phyloP scores from a whole-genome alignment of 1,140 invertebrate species.

The Lordiphosa collinella region DNA sequence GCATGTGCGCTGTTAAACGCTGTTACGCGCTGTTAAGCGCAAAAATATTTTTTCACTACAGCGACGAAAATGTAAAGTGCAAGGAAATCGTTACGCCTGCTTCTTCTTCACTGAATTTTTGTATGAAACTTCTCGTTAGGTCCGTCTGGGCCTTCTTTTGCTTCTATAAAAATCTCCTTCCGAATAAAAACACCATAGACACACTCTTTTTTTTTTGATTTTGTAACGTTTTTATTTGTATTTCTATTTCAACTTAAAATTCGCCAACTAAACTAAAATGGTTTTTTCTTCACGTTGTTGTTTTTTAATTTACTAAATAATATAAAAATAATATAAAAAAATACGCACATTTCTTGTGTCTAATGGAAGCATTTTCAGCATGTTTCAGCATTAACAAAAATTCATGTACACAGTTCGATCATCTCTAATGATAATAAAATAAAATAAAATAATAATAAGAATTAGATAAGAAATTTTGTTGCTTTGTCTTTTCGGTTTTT shows the following conservation, averaged over 20 bases:
- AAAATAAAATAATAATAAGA: neutral
- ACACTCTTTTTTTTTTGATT: conserved; percentile 55
- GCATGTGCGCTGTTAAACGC: too few relatives aligned
- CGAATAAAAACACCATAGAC: neutral
- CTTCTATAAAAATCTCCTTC: too few relatives aligned
- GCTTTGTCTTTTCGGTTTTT: conserved; percentile 56
- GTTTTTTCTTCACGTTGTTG: conserved; percentile 40
- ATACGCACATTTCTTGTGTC: conserved; percentile 61
- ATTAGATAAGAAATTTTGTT: conserved; percentile 7
- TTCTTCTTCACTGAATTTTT: too few relatives aligned
- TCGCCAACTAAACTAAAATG: conserved; percentile 61
- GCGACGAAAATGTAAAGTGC: too few relatives aligned
- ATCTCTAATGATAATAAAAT: conserved; percentile 11
- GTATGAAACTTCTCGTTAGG: too few relatives aligned
- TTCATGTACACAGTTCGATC: conserved; percentile 63
- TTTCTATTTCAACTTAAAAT: conserved; percentile 62
- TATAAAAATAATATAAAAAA: conserved; percentile 50
- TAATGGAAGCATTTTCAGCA: conserved; percentile 70
- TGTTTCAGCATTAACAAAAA: conserved; percentile 64
- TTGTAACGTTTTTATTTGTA: conserved; percentile 66
- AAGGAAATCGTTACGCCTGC: too few relatives aligned
- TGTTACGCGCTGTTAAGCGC: too few relatives aligned
- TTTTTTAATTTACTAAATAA: conserved; percentile 47
- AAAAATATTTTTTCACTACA: too few relatives aligned
- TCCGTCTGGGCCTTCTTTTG: too few relatives aligned